phyloP scores from a whole-genome alignment of 2,113 vertebrate species.

The Jacana jacana region DNA sequence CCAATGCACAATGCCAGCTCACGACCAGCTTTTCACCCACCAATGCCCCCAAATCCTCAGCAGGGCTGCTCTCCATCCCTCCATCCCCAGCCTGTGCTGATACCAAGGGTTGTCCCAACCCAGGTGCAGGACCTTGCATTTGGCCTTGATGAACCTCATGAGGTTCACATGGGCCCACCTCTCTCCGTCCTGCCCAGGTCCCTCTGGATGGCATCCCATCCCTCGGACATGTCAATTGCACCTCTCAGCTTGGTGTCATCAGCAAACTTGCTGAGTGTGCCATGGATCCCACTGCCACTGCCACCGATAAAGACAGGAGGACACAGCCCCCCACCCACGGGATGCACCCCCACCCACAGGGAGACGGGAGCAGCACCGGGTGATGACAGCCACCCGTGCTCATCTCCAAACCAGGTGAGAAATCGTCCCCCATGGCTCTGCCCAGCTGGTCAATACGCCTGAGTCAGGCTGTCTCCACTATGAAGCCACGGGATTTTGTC shows the following conservation, averaged over 20 bases:
- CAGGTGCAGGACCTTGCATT: background rate
- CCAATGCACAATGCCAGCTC: background rate
- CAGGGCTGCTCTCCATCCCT: background rate
- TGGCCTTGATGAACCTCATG: background rate
- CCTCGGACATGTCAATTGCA: background rate
- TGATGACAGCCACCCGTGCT: rapidly evolving
- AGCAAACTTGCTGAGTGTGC: background rate
- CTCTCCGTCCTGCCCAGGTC: background rate
- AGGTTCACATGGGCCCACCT: background rate
- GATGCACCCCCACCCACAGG: rapidly evolving
- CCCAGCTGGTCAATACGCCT: rapidly evolving
- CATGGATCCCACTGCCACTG: background rate
- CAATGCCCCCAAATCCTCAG: background rate
- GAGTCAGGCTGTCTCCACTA: background rate
- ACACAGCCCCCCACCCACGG: background rate
- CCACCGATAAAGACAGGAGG: background rate
- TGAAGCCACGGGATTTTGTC: background rate
- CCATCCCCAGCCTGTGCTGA: background rate
- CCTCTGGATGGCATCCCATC: background rate
- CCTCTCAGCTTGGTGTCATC: background rate
- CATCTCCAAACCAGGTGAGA: rapidly evolving
- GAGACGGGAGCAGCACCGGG: rapidly evolving
- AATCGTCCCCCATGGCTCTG: rapidly evolving
- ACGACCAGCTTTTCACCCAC: background rate
- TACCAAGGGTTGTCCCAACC: background rate